Base-by-base conservation (phyloP, 2,797 vertebrate genomes). In the Falco cherrug region DNA sequence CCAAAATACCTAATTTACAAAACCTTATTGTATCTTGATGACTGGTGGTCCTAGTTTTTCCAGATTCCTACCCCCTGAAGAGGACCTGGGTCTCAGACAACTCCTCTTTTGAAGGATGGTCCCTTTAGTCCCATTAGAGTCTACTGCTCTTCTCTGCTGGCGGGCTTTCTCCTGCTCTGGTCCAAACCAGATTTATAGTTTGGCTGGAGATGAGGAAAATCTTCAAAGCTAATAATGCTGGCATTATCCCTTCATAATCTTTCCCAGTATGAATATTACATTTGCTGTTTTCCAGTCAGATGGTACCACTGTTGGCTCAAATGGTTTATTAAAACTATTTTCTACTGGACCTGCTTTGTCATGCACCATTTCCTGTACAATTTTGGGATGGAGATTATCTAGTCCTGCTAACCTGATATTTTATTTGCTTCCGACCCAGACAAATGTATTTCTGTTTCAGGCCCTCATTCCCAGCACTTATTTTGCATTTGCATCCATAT, bases 171-270 rank as follows among this genome's bases (percentile, higher is more conserved):
- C 47, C 45, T 78, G 0, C 18, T 45, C 35, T 82, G 54, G 25
- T 88, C 94, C 85, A 90, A 95, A 84, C 11, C 67, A 84, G 91
- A 91, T 91, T 92, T 76, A 45, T 78, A 61, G 43, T 71, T 76
- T 95, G 87, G 93, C 87, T 43, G 84, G 77, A 87, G 48, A 67
- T 0, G 41, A 73, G 51, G 28, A 90, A 95, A 95, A 82, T 70
- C 70, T 92, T 93, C 91, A 93, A 93, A 94, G 85, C 43, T 93
- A 67, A 95, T 45, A 82, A 74, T 74, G 63, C 67, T 96, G 93
- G 74, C 87, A 95, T 90, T 84, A 81, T 76, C 85, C 85, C 43
- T 88, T 74, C 85, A 35, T 63, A 93, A 86, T 88, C 85, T 69
- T 87, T 90, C 73, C 67, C 70, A 82, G 51, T n/a, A 93, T 90